Evolutionary conservation across 2,888 invertebrate genomes (phyloP), one percentile per base, ranked within the genome.

Genomic region (Campoletis raptor): DNA sequence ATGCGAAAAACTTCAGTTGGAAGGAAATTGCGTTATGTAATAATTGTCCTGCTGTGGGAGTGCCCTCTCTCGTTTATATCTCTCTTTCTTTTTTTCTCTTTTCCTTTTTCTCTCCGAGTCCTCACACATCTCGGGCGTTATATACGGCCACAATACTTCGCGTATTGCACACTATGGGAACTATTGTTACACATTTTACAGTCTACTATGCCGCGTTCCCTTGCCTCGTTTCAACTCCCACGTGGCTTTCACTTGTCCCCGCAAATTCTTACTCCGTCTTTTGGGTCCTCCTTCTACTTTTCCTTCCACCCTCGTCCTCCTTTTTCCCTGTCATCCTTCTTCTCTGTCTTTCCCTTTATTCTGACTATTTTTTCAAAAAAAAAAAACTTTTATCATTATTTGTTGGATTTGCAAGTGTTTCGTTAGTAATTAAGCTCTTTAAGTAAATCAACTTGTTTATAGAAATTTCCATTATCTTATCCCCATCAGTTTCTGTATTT

Each of bases 161-260:
- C 66, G 24, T 92, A 90, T 93, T 93, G 92, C 93, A 93, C 91
- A 92, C 92, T 92, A 93, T 94, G 94, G 93, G 94, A 94, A 93
- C 93, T 92, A 94, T 94, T 94, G 94, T 94, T 94, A 94, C 93
- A 94, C 92, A 94, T 94, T 94, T 93, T 94, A 94, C 93, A 94
- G 93, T 92, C 92, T 92, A 90, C 92, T 88, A 87, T 90, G 90
- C 92, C 92, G 92, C 92, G 79, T 87, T 85, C 85, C 73, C 83
- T 85, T 81, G 84, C 88, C 85, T 83, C 89, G 82, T 85, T 88
- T 90, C 89, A 90, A 92, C 92, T 94, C 94, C 93, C 94, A 94
- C 93, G 93, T 93, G 90, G 92, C 94, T 94, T 94, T 94, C 94
- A 94, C 94, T 94, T 92, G 93, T 94, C 93, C 90, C 92, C 92